Conservation (phyloP, 92 coral and sea anemone species). For the Porites evermanni region DNA sequence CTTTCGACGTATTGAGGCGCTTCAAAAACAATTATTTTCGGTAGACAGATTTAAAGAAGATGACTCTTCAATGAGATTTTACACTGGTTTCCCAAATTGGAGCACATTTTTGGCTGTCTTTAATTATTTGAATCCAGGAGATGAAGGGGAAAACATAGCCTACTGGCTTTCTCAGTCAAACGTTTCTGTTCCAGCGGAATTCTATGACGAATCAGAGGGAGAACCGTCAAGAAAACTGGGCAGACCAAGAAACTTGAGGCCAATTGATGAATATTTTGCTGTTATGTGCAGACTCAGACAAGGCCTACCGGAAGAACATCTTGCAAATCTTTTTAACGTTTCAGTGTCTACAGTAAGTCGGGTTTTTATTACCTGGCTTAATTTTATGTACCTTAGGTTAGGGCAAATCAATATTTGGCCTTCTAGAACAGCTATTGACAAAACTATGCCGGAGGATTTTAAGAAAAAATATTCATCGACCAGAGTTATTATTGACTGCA, state of each 20-base stretch:
- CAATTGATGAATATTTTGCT: slow-evolving; percentile 42
- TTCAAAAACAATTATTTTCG: slow-evolving; percentile 16
- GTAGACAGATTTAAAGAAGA: slow-evolving; percentile 38
- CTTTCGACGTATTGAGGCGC: background rate
- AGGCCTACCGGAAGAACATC: slow-evolving; percentile 42
- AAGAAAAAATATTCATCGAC: too few species aligned
- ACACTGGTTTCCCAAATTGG: too few species aligned
- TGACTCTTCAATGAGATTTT: background rate
- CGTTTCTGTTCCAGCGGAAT: too few species aligned
- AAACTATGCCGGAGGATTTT: too few species aligned
- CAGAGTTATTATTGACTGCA: too few species aligned
- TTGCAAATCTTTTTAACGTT: slow-evolving; percentile 35
- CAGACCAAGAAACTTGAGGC: slow-evolving; percentile 26
- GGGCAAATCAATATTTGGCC: background rate
- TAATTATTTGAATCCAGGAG: slow-evolving; percentile 44
- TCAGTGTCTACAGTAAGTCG: slow-evolving; percentile 37
- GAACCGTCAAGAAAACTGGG: slow-evolving; percentile 28
- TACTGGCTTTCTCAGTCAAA: slow-evolving; percentile 11
- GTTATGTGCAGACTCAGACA: slow-evolving; percentile 50
- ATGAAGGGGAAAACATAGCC: slow-evolving; percentile 42
- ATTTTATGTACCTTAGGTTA: slow-evolving; percentile 27
- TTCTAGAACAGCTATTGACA: too few species aligned
- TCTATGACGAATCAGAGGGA: slow-evolving; percentile 7
- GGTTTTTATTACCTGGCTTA: slow-evolving; percentile 35
- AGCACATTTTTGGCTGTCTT: slow-evolving; percentile 38